Evolutionary conservation across 1,140 invertebrate genomes (phyloP), one percentile per base, ranked within the genome.

Genomic region (Eufriesea mexicana): DNA sequence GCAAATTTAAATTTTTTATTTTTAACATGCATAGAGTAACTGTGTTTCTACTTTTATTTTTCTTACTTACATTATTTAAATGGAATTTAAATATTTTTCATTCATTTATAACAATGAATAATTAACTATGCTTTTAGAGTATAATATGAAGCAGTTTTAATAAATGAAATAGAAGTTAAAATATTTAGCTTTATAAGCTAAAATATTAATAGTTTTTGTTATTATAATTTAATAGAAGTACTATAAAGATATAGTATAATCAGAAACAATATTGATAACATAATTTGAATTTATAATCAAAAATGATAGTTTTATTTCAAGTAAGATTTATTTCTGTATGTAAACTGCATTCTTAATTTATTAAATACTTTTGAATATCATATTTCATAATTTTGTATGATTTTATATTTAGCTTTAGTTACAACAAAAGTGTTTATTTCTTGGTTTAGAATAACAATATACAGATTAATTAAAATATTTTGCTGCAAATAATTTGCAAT

Each of bases 71-170:
- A 42, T 35, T 35, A 35, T 7, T n/a, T 8, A 47, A 47, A n/a
- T 35, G 49, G 23, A 28, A 49, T 49, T 18, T 4, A 1, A 51
- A 16, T 6, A 23, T 54, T 18, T 47, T 59, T 0, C 25, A 23
- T 45, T 73, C 12, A 47, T 12, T 54, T 47, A 23, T 20, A 14
- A 8, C 23, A 23, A 18, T 5, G 9, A 35, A 5, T 66, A 18
- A 57, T 28, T 67, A 25, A 35, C 45, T 20, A 28, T 23, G 59
- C 67, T 28, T 77, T 67, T 77, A 68, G 49, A 68, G 62, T 25
- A 25, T 35, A 35, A 54, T 47, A 28, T 2, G 1, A 49, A 61
- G 57, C 5, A 25, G 14, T 28, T 61, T n/a, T 10, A 67, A 45
- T n/a, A 0, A 47, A n/a, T 45, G 45, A 14, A 67, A 67, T n/a